Base-by-base conservation (phyloP, 2,888 invertebrate genomes). In the Scrobipalpa costella region DNA sequence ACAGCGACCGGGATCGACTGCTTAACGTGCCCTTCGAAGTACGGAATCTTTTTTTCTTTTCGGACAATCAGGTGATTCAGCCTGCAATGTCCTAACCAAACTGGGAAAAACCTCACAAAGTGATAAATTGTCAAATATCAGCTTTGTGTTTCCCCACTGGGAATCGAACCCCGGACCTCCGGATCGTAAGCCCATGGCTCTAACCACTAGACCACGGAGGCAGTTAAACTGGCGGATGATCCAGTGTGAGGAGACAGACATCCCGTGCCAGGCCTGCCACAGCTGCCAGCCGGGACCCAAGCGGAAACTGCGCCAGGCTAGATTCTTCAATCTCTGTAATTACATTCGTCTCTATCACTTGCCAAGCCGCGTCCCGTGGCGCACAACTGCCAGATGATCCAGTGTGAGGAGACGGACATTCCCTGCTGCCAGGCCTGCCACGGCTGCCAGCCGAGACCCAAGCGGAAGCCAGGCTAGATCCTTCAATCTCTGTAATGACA, bases 181-280 rank as follows among this genome's bases (percentile, higher is more conserved):
- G n/a, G n/a, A n/a, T n/a, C n/a, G n/a, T n/a, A n/a, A n/a, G n/a
- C n/a, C n/a, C n/a, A n/a, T n/a, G n/a, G n/a, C n/a, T n/a, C n/a
- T n/a, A n/a, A n/a, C n/a, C n/a, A n/a, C n/a, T n/a, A n/a, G n/a
- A n/a, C n/a, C n/a, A n/a, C n/a, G n/a, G n/a, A n/a, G n/a, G n/a
- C n/a, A n/a, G n/a, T n/a, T n/a, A n/a, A n/a, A 93, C 60, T 95
- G 95, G 15, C 91, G 94, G 15, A 93, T 94, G 69, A 93, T 94
- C 17, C 96, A 96, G 76, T 94, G 94, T 65, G 93, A 93, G 64
- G 93, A 94, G n/a, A 88, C 89, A 0, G 92, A 86, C n/a, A 71
- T 89, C 3, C 80, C 83, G 0, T 87, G 84, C 62, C 44, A 78
- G 7, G 84, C 87, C 0, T 89, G 87, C 67, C 71, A 77, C 13